A percentile compares a stretch with the other conserved stretches of the same genome.
Conservation (phyloP, 2,888 invertebrate genomes). For the Caenorhabditis angaria region DNA sequence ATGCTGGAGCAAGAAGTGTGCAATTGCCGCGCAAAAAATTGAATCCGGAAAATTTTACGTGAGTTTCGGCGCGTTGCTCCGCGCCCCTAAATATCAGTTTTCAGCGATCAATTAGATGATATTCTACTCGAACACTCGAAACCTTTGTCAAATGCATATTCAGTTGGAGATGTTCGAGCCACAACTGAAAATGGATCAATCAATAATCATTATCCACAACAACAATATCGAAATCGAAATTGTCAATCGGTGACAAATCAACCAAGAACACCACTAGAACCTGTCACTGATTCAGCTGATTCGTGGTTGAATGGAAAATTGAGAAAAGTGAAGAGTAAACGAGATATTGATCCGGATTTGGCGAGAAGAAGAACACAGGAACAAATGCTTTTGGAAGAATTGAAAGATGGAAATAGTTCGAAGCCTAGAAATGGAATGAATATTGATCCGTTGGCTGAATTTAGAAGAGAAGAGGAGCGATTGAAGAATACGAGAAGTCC, state of each 20-base stretch:
- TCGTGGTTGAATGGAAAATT: constrained; percentile 69
- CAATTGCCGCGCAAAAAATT: constrained; percentile 61
- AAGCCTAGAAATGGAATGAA: too few species aligned
- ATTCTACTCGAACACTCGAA: constrained; percentile 51
- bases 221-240: constrained; percentile 46
- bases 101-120: constrained; percentile 61
- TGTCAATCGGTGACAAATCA: constrained; percentile 47
- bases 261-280: background rate
- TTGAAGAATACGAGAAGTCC: constrained; percentile 58
- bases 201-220: background rate
- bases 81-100: constrained; percentile 9
- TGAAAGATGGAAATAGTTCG: constrained; percentile 55
- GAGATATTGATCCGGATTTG: constrained; percentile 62
- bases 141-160: constrained; percentile 29
- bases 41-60: constrained; percentile 37
- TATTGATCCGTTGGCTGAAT: constrained; percentile 65
- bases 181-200: background rate
- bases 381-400: constrained; percentile 72
- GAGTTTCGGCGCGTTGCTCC: background rate
- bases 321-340: constrained; percentile 57
- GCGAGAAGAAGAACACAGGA: constrained; percentile 69
- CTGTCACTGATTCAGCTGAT: constrained; percentile 48
- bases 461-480: constrained; percentile 63
- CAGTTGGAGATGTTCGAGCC: constrained; percentile 40
- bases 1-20: constrained; percentile 57